Base-by-base conservation (phyloP, 2,888 invertebrate species). In the Tenthredo notha region DNA sequence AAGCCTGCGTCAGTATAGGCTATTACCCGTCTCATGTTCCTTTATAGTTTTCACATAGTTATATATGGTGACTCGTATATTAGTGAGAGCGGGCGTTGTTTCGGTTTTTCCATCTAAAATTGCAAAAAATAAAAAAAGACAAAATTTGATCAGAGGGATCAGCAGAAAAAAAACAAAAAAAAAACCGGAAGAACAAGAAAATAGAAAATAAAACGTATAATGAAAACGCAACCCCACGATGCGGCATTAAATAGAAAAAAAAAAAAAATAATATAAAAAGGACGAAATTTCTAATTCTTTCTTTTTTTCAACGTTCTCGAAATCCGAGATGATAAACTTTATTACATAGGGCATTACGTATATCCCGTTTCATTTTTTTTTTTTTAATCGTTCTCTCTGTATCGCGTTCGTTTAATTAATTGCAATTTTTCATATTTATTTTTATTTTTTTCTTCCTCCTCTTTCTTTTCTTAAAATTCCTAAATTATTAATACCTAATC, bases 11-110 rank as follows among this genome's bases (percentile, higher is more conserved):
- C 75, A 75, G 43, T 33, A 2, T 1, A 47, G 75, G 40, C 47
- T 47, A 15, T 70, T 75, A 40, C 75, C 12, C 43, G 21, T 47
- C 43, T 47, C 43, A 37, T 37, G 75, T 75, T 75, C 47, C 75
- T 70, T 70, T 70, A 70, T 70, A 61, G 61, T 61, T 61, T 61
- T 10, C 61, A 25, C 61, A 61, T 61, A 61, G 61, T 70, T 70
- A 37, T n/a, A 37, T 70, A 37, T n/a, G 70, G 15, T 6, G 37
- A 33, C 29, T 54, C n/a, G 54, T 54, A n/a, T 54, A n/a, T 54
- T n/a, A 7, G n/a, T n/a, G 58, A 21, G 21, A 7, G 21, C 6
- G 6, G 58, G 21, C 58, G 6, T 58, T 58, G 6, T 58, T 58
- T n/a, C 21, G 7, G 58, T 21, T 61, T 58, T 61, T 61, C n/a